Evolutionary conservation across 2,888 invertebrate species (phyloP), one percentile per base, ranked within the genome.

Genomic region (Myopa tessellatipennis): DNA sequence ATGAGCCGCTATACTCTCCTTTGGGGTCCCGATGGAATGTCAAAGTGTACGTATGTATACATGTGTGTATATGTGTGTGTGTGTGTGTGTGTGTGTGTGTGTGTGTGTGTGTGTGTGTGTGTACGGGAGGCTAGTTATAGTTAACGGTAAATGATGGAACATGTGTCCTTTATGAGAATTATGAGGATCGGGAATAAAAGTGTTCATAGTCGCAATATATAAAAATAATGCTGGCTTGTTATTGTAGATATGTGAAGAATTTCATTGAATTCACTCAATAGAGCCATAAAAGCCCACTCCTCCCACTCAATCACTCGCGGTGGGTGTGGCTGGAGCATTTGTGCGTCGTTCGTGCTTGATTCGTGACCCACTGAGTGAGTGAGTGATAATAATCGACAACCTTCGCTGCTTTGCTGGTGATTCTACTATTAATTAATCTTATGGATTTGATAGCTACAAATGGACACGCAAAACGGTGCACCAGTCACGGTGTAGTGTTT

Each of bases 81-180:
- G 55, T 26, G 26, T 36, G 1, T 6, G 5, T 67, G 67, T 34
- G n/a, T 36, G 14, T 38, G 67, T 14, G 67, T 63, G 67, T 14
- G 67, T 63, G 26, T 26, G 34, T 26, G 34, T 36, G 55, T 26
- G 26, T 36, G 1, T 6, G 5, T 67, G 67, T 34, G n/a, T 36
- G 14, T 38, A 14, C 34, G 34, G 26, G 5, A 14, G 26, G 45
- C 45, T 45, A 45, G 7, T 45, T 45, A 45, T 16, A n/a, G 50
- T 70, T 38, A 65, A 36, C 74, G n/a, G 45, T 65, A 18, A 55
- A 65, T 38, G 18, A 65, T 55, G 67, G 26, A 65, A 67, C 74
- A 74, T 63, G 65, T 74, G 74, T 74, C 36, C 34, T 74, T 65
- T 52, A 67, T 74, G 74, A 36, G 55, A 36, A 74, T 34, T 74